Evolutionary conservation across 2,797 vertebrate species (phyloP).

Genomic region (Typhlichthys subterraneus): DNA sequence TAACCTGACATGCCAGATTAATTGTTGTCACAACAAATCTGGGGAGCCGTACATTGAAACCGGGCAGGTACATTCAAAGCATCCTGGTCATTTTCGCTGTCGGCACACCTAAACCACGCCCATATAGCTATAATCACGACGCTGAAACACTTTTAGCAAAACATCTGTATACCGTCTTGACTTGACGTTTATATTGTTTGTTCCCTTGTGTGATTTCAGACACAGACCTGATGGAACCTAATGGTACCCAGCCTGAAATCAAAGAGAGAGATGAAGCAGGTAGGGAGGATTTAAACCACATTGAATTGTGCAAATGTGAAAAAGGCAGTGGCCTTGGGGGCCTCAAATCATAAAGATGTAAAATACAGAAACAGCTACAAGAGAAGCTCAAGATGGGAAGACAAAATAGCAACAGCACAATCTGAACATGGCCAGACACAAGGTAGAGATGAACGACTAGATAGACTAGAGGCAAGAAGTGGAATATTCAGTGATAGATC

Average conservation of each 20-base stretch:
- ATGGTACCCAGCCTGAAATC: background rate
- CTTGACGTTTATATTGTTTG: too few species aligned
- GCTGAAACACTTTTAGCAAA: too few species aligned
- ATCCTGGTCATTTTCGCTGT: too few species aligned
- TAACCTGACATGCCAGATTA: too few species aligned
- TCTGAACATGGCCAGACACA: slow-evolving; percentile 50
- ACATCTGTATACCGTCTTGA: too few species aligned
- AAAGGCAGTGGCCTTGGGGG: slow-evolving; percentile 53
- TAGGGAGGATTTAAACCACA: slow-evolving; percentile 23
- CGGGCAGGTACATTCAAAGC: too few species aligned
- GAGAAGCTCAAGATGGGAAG: slow-evolving; percentile 37
- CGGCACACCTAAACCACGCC: too few species aligned
- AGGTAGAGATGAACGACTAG: slow-evolving; percentile 56
- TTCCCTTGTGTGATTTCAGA: too few species aligned
- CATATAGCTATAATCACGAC: too few species aligned
- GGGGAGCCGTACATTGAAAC: too few species aligned
- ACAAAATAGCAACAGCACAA: slow-evolving; percentile 46
- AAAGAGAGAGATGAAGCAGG: slow-evolving; percentile 5
- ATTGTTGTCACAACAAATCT: too few species aligned
- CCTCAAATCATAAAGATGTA: slow-evolving; percentile 47
- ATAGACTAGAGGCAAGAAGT: slow-evolving; percentile 44
- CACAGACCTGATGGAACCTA: too few species aligned
- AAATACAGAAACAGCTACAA: slow-evolving; percentile 30
- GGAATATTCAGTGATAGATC: slow-evolving; percentile 51
- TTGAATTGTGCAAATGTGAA: slow-evolving; percentile 50